Percentiles rank a stretch among this genome's conserved stretches.
Evolutionary conservation across 2,113 vertebrate species (phyloP).

Genomic region (Chinchilla lanigera): DNA sequence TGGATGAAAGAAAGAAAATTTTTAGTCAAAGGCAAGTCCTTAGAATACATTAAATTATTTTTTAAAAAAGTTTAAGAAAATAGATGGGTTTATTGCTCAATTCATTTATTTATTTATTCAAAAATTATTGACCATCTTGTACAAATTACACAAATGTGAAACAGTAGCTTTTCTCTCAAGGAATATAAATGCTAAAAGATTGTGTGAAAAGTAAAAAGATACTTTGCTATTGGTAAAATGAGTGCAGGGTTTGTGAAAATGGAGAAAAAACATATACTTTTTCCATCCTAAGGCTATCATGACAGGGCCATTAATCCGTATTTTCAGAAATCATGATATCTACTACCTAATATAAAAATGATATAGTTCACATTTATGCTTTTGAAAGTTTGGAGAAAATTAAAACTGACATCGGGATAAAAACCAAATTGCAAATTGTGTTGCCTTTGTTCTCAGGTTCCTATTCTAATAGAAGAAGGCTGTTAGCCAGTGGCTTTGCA

Average conservation of each 20-base stretch:
- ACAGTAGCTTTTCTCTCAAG: neutral
- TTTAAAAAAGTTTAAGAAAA: neutral
- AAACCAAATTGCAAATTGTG: neutral
- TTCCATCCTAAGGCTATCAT: neutral
- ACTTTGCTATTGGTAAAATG: neutral
- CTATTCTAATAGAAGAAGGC: neutral
- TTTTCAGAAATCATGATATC: neutral
- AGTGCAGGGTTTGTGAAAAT: neutral
- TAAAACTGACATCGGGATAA: neutral
- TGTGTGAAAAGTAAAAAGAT: neutral
- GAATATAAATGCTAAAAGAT: neutral
- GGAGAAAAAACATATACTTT: neutral
- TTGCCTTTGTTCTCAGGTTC: neutral
- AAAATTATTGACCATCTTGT: neutral
- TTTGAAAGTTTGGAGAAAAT: slow-evolving; percentile 13
- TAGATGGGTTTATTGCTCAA: neutral
- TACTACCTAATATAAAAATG: neutral
- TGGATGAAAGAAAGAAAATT: neutral
- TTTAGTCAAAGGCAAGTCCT: neutral
- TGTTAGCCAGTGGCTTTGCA: slow-evolving; percentile 22
- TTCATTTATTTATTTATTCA: neutral
- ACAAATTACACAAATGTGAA: neutral
- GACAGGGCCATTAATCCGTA: neutral
- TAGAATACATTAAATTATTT: neutral
- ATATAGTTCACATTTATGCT: neutral